Evolutionary conservation across 2,797 vertebrate species (phyloP), one percentile per base, ranked within the genome.

Genomic region (Ptychadena robeensis): DNA sequence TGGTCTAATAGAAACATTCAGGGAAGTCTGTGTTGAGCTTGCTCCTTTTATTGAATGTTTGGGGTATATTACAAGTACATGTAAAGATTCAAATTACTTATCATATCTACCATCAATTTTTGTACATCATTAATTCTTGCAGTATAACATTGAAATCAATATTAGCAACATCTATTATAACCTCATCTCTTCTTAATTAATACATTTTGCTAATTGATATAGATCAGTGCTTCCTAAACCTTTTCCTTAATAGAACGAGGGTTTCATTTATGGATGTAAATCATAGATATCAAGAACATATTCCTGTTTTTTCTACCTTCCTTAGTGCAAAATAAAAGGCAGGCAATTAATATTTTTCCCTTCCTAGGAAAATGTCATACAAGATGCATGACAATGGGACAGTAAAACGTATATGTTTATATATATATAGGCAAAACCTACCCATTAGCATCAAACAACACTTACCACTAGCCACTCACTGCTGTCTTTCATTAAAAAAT

Each of bases 171-270:
- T 67, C 65, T 35, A 67, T 67, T 67, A 67, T 34, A 67, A 34
- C 31, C 65, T 67, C 34, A 67, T 67, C 32, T 35, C 8, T 35
- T 67, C 31, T 35, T 67, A 67, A 67, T 67, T 67, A 67, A 67
- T 35, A 34, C 0, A 9, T 67, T 35, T n/a, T n/a, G 6, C 31
- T 67, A 67, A 67, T 67, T 67, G 65, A 35, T 67, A 67, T 67
- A 48, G 5, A 30, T 77, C 34, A 14, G 30, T 32, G 44, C 34
- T 53, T 53, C 44, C 18, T 22, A 53, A 53, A 53, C 44, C 44
- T 53, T 18, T 22, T 53, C 44, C 44, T 53, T 22, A 53, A 6
- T 22, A 53, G 18, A 22, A 53, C 44, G 44, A 53, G 22, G 22
- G 18, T 18, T 53, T 53, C 4, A 53, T 53, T 53, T 53, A 22